Percentiles rank a stretch among this genome's conserved stretches.
phyloP scores from a whole-genome alignment of 2,797 vertebrate species.

The Labeo calbasu region DNA sequence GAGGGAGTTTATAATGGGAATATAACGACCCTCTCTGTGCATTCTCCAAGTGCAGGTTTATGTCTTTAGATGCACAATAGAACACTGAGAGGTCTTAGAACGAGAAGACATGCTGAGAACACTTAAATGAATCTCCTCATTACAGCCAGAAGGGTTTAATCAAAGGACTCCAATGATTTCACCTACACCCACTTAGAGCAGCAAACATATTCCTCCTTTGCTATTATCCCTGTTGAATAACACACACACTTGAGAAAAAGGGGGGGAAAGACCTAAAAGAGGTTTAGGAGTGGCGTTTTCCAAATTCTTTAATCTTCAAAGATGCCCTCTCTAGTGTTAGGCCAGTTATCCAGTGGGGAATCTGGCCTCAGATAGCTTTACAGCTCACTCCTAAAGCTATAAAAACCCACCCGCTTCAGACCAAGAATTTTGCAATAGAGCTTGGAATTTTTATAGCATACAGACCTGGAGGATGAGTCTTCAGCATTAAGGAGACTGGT shows the following conservation, averaged over 20 bases:
- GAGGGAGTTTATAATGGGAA: not conserved
- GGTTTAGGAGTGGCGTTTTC: slow-evolving; percentile 67
- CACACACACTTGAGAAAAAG: slow-evolving; percentile 52
- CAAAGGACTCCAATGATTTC: slow-evolving; percentile 43
- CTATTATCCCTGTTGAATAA: slow-evolving; percentile 49
- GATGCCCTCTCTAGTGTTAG: slow-evolving; percentile 62
- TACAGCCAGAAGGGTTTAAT: slow-evolving; percentile 51
- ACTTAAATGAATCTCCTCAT: slow-evolving; percentile 47
- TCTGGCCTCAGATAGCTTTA: slow-evolving; percentile 62
- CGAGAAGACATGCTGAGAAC: slow-evolving; percentile 31
- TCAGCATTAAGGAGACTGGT: slow-evolving; percentile 20
- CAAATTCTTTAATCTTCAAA: slow-evolving; percentile 72
- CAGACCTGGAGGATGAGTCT: slow-evolving; percentile 51
- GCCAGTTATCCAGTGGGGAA: slow-evolving; percentile 58
- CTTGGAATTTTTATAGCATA: slow-evolving; percentile 66
- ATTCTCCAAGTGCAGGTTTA: slow-evolving; percentile 42
- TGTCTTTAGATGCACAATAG: slow-evolving; percentile 38
- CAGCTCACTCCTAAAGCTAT: slow-evolving; percentile 74
- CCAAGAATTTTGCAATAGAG: slow-evolving; percentile 71
- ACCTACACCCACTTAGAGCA: slow-evolving; percentile 36
- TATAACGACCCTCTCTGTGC: slow-evolving; percentile 54
- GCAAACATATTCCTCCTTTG: slow-evolving; percentile 32
- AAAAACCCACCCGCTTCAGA: slow-evolving; percentile 64
- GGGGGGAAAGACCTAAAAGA: slow-evolving; percentile 57
- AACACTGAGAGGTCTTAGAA: slow-evolving; percentile 24